Conservation (phyloP, 2,888 invertebrate species). For the Callyntrura guangdongensis region DNA sequence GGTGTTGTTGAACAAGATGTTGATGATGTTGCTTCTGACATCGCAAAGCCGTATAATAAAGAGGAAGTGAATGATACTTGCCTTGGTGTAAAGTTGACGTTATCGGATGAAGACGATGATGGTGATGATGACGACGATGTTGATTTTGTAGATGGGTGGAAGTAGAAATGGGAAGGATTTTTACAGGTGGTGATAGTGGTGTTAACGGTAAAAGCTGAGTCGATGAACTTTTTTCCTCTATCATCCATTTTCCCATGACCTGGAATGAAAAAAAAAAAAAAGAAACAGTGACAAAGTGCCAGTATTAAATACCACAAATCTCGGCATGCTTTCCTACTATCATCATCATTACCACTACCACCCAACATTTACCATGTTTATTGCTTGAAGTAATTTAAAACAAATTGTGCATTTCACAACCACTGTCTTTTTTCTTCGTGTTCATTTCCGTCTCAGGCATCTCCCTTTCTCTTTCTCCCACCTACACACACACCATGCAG, state of each 20-base stretch:
- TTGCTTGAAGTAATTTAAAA: not conserved
- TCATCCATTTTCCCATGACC: constrained; percentile 82
- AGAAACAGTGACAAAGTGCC: not conserved
- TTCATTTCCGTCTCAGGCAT: not conserved
- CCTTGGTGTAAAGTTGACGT: constrained; percentile 36
- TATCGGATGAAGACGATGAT: constrained; percentile 13
- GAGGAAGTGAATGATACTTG: constrained; percentile 53
- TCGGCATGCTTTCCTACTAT: not conserved
- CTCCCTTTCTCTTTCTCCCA: not conserved
- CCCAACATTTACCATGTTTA: not conserved
- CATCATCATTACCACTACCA: not conserved
- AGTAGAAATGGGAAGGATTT: constrained; percentile 51
- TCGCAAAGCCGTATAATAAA: constrained; percentile 12
- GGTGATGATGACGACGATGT: constrained; percentile 31
- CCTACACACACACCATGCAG: not conserved
- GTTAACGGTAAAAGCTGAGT: constrained; percentile 68
- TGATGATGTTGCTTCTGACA: constrained; percentile 56
- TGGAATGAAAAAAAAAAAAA: constrained; percentile 46
- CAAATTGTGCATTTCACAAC: constrained; percentile 20
- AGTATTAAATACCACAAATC: constrained; percentile 15
- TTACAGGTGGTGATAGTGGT: constrained; percentile 56
- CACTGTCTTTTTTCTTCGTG: not conserved
- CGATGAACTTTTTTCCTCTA: constrained; percentile 71
- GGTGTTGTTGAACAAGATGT: constrained; percentile 7
- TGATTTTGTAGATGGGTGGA: constrained; percentile 29